Conservation (phyloP, 2,888 invertebrate species). For the Drosophila pseudotakahashii region DNA sequence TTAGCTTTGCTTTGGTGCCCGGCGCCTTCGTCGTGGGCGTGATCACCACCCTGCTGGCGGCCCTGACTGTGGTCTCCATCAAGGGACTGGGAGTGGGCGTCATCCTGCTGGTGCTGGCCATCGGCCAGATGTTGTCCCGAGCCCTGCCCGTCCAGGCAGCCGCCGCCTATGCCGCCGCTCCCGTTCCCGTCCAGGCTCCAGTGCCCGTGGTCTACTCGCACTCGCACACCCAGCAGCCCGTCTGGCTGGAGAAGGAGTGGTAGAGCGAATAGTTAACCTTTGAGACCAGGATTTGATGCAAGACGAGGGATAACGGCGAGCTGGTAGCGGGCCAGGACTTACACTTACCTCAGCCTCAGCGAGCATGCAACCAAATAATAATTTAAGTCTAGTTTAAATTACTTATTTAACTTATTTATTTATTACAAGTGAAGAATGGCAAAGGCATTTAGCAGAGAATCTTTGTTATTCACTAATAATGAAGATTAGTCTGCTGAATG, state of each 20-base stretch:
- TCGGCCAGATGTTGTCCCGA: constrained; percentile 85
- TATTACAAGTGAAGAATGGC: constrained; percentile 49
- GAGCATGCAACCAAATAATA: constrained; percentile 80
- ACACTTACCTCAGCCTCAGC: constrained; percentile 62
- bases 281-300: constrained; percentile 2
- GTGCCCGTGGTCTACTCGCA: constrained; percentile 85
- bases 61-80: constrained; percentile 89
- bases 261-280: constrained; percentile 36
- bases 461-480: not conserved
- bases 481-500: constrained; percentile 9
- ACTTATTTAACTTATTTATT: constrained; percentile 75
- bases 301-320: constrained; percentile 31
- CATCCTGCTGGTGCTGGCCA: constrained; percentile 86
- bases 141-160: constrained; percentile 84
- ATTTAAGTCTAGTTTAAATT: constrained; percentile 79
- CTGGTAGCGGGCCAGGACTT: constrained; percentile 62
- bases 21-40: constrained; percentile 91
- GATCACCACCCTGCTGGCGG: constrained; percentile 89
- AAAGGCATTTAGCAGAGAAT: constrained; percentile 31
- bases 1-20: constrained; percentile 89
- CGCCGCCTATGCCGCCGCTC: constrained; percentile 84
- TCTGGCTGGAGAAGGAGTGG: constrained; percentile 84
- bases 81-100: constrained; percentile 90
- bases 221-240: constrained; percentile 83
- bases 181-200: constrained; percentile 79